A percentile compares a stretch with the other conserved stretches of the same genome.
Evolutionary conservation across 2,797 vertebrate species (phyloP).

Genomic region (Oryzias dopingdopingensis): DNA sequence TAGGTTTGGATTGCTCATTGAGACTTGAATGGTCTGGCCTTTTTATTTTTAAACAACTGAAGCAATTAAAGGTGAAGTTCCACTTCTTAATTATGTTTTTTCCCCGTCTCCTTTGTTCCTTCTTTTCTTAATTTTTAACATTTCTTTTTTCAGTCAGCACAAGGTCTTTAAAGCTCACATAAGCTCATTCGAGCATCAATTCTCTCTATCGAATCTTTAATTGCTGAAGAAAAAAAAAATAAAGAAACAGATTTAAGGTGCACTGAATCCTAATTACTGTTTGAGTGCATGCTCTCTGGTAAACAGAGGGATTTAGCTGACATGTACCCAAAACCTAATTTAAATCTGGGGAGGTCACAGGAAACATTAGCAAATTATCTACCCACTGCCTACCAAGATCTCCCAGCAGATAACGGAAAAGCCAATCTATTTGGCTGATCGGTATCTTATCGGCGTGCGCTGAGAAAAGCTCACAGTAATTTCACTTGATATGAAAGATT

Average conservation of each 20-base stretch:
- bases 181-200: conserved; percentile 51
- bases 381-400: conserved; percentile 77
- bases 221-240: conserved; percentile 55
- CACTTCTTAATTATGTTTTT: conserved; percentile 47
- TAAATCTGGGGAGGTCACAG: conserved; percentile 83
- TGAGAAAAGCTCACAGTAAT: conserved; percentile 78
- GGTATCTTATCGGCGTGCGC: conserved; percentile 79
- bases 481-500: conserved; percentile 81
- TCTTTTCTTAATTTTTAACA: conserved; percentile 37
- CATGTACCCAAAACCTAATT: conserved; percentile 79
- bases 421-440: conserved; percentile 82
- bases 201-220: conserved; percentile 50
- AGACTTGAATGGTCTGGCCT: conserved; percentile 61
- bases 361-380: conserved; percentile 85
- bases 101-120: conserved; percentile 19
- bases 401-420: conserved; percentile 77
- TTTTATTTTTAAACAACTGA: conserved; percentile 54
- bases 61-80: conserved; percentile 57
- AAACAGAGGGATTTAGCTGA: conserved; percentile 72
- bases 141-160: conserved; percentile 52
- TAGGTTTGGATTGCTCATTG: conserved; percentile 49
- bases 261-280: conserved; percentile 73
- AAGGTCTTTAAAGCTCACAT: conserved; percentile 54
- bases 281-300: conserved; percentile 68
- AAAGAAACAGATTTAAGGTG: conserved; percentile 62